These are phyloP conservation scores for Poeciliopsis paucimaculata DNA, from an alignment of 2,797 vertebrate species.

Conservation along the genomic window DNA sequence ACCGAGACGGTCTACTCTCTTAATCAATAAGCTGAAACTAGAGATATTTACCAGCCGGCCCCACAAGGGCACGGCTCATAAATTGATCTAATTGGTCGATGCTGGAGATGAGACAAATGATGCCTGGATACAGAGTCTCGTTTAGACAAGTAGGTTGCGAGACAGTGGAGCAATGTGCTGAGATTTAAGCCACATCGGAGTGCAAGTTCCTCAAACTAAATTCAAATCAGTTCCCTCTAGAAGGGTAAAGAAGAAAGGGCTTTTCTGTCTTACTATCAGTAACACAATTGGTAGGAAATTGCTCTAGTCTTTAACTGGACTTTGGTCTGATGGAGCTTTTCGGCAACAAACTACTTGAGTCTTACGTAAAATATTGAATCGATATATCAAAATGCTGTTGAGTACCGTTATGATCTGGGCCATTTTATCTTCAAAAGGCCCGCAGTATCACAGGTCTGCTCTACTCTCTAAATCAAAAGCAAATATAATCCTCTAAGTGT, in stretches of 20 bases:
- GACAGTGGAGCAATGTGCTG: conserved; percentile 10
- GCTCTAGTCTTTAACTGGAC: not conserved
- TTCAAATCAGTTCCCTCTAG: not conserved
- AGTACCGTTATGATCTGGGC: not conserved
- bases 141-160: conserved; percentile 32
- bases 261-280: not conserved
- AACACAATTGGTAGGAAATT: not conserved
- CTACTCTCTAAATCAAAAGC: not conserved
- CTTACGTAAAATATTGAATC: not conserved
- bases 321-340: not conserved
- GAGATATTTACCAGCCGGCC: conserved; percentile 73
- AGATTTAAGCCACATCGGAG: conserved; percentile 1
- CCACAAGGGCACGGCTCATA: conserved; percentile 65
- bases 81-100: conserved; percentile 77
- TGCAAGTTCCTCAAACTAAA: not conserved
- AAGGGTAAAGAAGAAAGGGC: not conserved
- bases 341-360: not conserved
- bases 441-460: not conserved
- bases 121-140: conserved; percentile 35
- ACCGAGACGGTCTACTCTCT: conserved; percentile 55
- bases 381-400: not conserved
- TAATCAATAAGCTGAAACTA: conserved; percentile 77
- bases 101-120: conserved; percentile 64
- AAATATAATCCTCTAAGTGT: no score
- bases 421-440: not conserved